Conservation (phyloP, 2,888 invertebrate genomes). For the Ophion ellenae region DNA sequence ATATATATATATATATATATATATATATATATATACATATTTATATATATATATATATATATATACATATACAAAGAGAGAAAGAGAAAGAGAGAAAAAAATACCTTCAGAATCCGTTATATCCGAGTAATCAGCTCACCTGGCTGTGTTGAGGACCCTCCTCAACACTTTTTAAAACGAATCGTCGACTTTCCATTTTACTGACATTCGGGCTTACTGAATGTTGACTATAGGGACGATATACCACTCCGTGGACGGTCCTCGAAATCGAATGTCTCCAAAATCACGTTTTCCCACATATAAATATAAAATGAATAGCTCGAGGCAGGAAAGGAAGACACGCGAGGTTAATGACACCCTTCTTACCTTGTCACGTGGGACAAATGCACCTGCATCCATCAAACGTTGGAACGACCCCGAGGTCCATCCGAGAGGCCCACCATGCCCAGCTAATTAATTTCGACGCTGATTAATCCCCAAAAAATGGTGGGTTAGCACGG, state of each 20-base stretch:
- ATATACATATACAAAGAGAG: not conserved
- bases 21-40: slow-evolving; percentile 1
- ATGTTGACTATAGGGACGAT: too few relatives aligned
- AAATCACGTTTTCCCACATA: not conserved
- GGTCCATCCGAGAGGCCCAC: slow-evolving; percentile 38
- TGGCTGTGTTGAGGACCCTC: too few relatives aligned
- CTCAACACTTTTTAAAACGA: too few relatives aligned
- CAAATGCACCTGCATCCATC: slow-evolving; percentile 73
- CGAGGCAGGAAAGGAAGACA: slow-evolving; percentile 30
- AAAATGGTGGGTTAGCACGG: slow-evolving; percentile 71
- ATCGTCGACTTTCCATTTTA: too few relatives aligned
- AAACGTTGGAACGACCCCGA: slow-evolving; percentile 53
- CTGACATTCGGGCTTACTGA: too few relatives aligned
- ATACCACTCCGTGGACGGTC: too few relatives aligned
- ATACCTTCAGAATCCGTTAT: not conserved
- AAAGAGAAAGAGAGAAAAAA: not conserved
- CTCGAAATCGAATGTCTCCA: not conserved
- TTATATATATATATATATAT: not conserved
- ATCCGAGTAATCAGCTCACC: too few relatives aligned
- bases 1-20: not conserved
- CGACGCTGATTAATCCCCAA: slow-evolving; percentile 75
- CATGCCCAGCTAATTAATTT: slow-evolving; percentile 74
- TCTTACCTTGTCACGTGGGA: slow-evolving; percentile 56
- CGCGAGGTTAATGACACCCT: slow-evolving; percentile 69
- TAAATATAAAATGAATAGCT: slow-evolving; percentile 32